Evolutionary conservation across 2,113 vertebrate genomes (phyloP), one percentile per base, ranked within the genome.

Genomic region (Cariama cristata): DNA sequence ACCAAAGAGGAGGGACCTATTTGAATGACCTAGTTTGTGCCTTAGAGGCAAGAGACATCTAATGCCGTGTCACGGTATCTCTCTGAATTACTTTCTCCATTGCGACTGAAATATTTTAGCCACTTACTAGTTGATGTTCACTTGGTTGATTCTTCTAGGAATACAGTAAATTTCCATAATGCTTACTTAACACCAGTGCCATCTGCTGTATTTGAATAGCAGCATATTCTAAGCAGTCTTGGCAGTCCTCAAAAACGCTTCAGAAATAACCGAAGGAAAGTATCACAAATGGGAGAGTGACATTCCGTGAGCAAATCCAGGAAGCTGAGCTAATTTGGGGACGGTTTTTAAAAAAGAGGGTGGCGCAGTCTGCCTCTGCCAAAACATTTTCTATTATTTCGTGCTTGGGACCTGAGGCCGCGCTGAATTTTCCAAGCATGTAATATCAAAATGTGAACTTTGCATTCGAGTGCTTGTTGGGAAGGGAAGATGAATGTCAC

Each of bases 121-220:
- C 75, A 94, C 91, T 96, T 97, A 80, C 56, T 69, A 82, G 82
- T 86, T 93, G 93, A 72, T 93, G 89, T 27, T 85, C 79, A 53
- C 86, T 97, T 96, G 92, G 85, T 75, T 90, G 96, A 40, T 91
- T 98, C 98, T 96, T 94, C 91, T 87, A 97, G 94, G 94, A 96
- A 91, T 97, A 96, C 94, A 90, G 67, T 96, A 67, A 71, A 84
- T 90, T 98, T 95, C 94, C 91, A 52, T 95, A 88, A 69, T 84
- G 93, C 81, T 91, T 97, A 93, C 68, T 83, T 97, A 93, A 89
- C 89, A 44, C 62, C 88, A 94, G 92, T 96, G 98, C 97, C 98
- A 97, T 95, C 98, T 98, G 97, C 98, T 97, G 96, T 96, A 95
- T 55, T 64, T 94, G 58, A 88, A 63, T 44, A 91, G 86, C 90